A percentile compares a stretch with the other conserved stretches of the same genome.
Evolutionary conservation across 2,888 invertebrate genomes (phyloP).

Genomic region (Pammene aurita): DNA sequence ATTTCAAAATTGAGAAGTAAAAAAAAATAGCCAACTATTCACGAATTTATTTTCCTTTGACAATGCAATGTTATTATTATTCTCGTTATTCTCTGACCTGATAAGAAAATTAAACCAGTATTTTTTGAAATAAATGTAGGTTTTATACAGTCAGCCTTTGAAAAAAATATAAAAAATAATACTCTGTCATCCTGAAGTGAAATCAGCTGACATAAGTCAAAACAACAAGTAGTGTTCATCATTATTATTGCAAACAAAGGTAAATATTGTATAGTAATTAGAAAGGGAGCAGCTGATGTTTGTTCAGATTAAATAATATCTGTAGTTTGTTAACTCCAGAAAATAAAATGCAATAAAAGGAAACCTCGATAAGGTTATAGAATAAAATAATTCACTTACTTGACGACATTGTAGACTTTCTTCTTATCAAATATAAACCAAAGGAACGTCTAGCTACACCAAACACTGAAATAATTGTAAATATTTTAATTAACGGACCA

Average conservation of each 20-base stretch:
- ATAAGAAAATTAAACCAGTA: slow-evolving; percentile 17
- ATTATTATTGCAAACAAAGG: slow-evolving; percentile 4
- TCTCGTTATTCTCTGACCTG: not conserved
- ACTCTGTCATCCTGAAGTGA: not conserved
- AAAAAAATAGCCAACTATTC: slow-evolving; percentile 16
- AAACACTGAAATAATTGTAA: slow-evolving; percentile 37
- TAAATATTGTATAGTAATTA: slow-evolving; percentile 3
- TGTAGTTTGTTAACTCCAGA: not conserved
- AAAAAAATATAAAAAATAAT: not conserved
- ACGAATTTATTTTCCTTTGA: slow-evolving; percentile 27
- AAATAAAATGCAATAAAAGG: slow-evolving; percentile 1
- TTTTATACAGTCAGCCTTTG: not conserved
- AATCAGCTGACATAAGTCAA: slow-evolving; percentile 21
- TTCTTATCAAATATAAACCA: slow-evolving; percentile 32
- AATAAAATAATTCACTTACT: slow-evolving; percentile 33
- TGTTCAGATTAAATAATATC: not conserved
- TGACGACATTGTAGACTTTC: slow-evolving; percentile 39
- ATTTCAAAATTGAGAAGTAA: not conserved
- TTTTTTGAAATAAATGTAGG: slow-evolving; percentile 1
- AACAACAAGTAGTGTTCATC: slow-evolving; percentile 21
- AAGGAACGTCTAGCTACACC: slow-evolving; percentile 30
- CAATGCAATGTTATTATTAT: slow-evolving; percentile 17
- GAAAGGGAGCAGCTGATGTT: not conserved
- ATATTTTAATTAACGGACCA: slow-evolving; percentile 19
- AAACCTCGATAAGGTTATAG: slow-evolving; percentile 5